Evolutionary conservation across 1,140 invertebrate species (phyloP).

Genomic region (Portunus trituberculatus): DNA sequence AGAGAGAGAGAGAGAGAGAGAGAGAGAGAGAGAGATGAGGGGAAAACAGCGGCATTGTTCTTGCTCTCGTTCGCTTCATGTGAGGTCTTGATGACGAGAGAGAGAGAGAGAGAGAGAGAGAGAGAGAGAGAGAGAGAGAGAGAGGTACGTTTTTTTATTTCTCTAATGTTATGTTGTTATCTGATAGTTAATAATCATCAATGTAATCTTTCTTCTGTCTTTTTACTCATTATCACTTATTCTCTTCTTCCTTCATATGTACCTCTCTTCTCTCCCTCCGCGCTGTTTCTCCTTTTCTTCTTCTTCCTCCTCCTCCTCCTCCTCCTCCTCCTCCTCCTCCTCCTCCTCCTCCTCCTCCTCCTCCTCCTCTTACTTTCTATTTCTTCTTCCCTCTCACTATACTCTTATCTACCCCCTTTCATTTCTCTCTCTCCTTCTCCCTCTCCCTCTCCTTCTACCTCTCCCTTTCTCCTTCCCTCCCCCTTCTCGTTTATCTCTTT

Average conservation of each 20-base stretch:
- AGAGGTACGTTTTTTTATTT: too few species aligned
- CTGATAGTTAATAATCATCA: too few species aligned
- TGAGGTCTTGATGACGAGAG: neutral
- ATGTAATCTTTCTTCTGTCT: too few species aligned
- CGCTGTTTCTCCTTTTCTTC: neutral
- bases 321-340: neutral
- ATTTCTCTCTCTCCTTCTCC: neutral
- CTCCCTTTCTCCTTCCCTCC: neutral
- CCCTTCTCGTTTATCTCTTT: neutral
- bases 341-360: too few species aligned
- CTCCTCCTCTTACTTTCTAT: neutral
- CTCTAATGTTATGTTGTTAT: too few species aligned
- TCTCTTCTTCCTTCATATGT: neutral
- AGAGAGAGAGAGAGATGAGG: neutral
- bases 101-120: constrained; percentile 52
- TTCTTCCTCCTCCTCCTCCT: neutral
- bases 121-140: neutral
- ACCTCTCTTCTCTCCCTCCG: neutral
- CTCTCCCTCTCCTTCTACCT: neutral
- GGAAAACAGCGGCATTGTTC: too few species aligned
- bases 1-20: constrained; percentile 18
- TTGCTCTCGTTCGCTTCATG: neutral
- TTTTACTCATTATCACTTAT: too few species aligned
- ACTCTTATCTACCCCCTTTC: neutral
- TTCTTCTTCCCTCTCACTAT: neutral